Conservation (phyloP, 2,888 invertebrate species). For the Scaptomyza cyrtandrae region DNA sequence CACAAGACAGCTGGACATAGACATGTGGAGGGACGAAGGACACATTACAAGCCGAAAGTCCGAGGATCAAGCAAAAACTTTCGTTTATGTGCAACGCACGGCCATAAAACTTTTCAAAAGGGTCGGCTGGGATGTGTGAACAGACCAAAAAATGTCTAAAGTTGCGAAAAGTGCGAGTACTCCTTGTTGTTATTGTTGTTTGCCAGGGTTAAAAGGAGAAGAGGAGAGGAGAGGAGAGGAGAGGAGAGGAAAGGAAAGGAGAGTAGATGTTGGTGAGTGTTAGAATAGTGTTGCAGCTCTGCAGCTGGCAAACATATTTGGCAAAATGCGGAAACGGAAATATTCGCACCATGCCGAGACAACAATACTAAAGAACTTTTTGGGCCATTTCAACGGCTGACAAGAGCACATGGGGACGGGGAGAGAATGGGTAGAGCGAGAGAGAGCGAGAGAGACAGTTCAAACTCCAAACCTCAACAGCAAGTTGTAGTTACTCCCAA, state of each 20-base stretch:
- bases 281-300: conserved; percentile 41
- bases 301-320: conserved; percentile 74
- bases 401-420: conserved; percentile 23
- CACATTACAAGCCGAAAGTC: conserved; percentile 36
- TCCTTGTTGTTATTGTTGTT: conserved; percentile 39
- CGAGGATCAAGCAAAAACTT: conserved; percentile 67
- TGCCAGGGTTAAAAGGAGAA: neutral
- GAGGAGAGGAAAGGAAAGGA: too few species aligned
- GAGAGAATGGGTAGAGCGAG: neutral
- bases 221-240: neutral
- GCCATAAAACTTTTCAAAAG: conserved; percentile 68
- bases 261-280: neutral
- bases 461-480: neutral
- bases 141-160: conserved; percentile 50
- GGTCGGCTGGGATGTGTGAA: neutral
- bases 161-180: conserved; percentile 77
- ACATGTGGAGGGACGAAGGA: neutral
- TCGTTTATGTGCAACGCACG: conserved; percentile 78
- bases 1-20: conserved; percentile 12
- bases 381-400: conserved; percentile 70
- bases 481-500: neutral
- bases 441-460: neutral
- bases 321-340: conserved; percentile 79
- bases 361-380: conserved; percentile 60
- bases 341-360: conserved; percentile 77